phyloP scores from a whole-genome alignment of 2,888 invertebrate genomes.

The Noctua fimbriata region DNA sequence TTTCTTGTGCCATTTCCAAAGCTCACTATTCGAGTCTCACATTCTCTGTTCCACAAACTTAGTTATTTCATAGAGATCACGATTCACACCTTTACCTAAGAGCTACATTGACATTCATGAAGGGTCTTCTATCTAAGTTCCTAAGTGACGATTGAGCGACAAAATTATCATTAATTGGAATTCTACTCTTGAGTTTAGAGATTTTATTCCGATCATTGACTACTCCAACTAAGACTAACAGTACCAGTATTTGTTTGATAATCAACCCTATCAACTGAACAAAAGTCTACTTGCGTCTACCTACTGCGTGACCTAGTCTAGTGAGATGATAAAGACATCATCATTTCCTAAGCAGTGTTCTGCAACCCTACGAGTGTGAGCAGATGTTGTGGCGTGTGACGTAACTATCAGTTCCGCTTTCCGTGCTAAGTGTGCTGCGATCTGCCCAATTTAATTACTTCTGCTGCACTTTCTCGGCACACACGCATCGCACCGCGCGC shows the following conservation, averaged over 20 bases:
- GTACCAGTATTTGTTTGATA: background rate
- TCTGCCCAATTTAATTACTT: slow-evolving; percentile 77
- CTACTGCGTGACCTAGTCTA: background rate
- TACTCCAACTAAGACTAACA: background rate
- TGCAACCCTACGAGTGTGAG: slow-evolving; percentile 45
- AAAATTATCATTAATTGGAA: background rate
- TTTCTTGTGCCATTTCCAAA: slow-evolving; percentile 1
- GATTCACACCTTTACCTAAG: too few relatives aligned
- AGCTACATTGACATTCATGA: background rate
- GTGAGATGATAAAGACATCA: background rate
- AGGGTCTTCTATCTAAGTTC: background rate
- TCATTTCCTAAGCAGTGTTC: background rate
- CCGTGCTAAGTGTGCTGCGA: slow-evolving; percentile 72
- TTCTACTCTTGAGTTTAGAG: background rate
- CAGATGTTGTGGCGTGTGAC: slow-evolving; percentile 72
- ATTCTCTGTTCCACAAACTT: background rate
- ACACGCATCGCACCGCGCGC: slow-evolving; percentile 70
- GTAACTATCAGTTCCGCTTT: slow-evolving; percentile 83
- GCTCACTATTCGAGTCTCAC: background rate
- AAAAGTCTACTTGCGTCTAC: background rate
- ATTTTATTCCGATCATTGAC: background rate
- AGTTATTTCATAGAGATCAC: background rate
- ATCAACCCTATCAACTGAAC: background rate
- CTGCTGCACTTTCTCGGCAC: slow-evolving; percentile 76
- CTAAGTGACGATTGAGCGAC: background rate